Evolutionary conservation across 1,140 invertebrate species (phyloP).

Genomic region (Pogonus chalceus): DNA sequence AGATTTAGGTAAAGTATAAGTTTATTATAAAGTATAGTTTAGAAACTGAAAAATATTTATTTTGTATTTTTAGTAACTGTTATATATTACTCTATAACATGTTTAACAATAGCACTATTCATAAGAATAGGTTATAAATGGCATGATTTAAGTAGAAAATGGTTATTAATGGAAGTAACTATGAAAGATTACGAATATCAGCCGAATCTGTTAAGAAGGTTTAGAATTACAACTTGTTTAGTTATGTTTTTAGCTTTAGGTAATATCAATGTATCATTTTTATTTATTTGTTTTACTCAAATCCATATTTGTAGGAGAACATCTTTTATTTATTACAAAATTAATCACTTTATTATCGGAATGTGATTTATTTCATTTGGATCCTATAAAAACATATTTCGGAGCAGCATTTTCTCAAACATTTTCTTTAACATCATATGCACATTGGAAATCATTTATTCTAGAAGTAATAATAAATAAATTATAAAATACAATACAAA

Average conservation of each 20-base stretch:
- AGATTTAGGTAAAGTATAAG: conserved; percentile 20
- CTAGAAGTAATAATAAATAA: conserved; percentile 18
- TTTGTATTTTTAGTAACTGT: conserved; percentile 18
- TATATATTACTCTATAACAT: conserved; percentile 21
- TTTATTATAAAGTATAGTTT: not conserved
- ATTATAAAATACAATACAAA: not conserved
- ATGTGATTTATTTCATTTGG: conserved; percentile 15
- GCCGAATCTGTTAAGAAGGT: conserved; percentile 18
- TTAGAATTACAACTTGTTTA: conserved; percentile 15
- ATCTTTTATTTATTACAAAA: conserved; percentile 23
- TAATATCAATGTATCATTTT: conserved; percentile 12
- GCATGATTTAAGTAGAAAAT: conserved; percentile 21
- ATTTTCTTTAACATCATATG: conserved; percentile 20
- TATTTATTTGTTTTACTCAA: not conserved
- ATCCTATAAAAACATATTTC: conserved; percentile 20
- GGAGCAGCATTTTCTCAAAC: conserved; percentile 21
- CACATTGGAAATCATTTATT: conserved; percentile 18
- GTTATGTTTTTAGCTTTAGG: conserved; percentile 23
- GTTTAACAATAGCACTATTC: conserved; percentile 15
- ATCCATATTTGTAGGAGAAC: conserved; percentile 18
- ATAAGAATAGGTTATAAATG: conserved; percentile 20
- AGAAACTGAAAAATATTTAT: not conserved
- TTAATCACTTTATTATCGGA: conserved; percentile 12
- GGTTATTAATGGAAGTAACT: conserved; percentile 21
- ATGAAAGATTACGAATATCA: conserved; percentile 20